These are phyloP conservation scores for Leptatherina wallacei DNA, from an alignment of 2,797 vertebrate species.

Conservation along the genomic window DNA sequence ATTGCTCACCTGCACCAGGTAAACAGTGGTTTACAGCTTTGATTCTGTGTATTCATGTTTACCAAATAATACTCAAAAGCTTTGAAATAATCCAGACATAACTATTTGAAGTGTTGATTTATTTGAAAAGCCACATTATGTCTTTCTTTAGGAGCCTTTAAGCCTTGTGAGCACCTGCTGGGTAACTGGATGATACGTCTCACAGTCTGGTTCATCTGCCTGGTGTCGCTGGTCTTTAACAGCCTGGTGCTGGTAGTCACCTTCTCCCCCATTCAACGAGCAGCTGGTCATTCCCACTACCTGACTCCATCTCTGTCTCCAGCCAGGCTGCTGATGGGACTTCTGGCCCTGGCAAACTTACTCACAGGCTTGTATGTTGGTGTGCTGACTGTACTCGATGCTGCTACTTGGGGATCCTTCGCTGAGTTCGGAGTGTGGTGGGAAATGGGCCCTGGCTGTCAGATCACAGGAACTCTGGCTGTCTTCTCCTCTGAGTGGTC, in stretches of 20 bases:
- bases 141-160: slow-evolving; percentile 90
- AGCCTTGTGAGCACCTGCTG: slow-evolving; percentile 95
- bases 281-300: slow-evolving; percentile 40
- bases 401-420: slow-evolving; percentile 94
- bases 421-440: slow-evolving; percentile 95
- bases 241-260: slow-evolving; percentile 90
- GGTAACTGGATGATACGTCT: slow-evolving; percentile 99
- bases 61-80: not conserved
- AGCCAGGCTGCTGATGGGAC: slow-evolving; percentile 89
- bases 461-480: slow-evolving; percentile 89
- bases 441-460: slow-evolving; percentile 94
- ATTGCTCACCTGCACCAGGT: slow-evolving; percentile 96
- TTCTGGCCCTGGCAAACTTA: slow-evolving; percentile 93
- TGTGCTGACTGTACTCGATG: slow-evolving; percentile 90
- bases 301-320: slow-evolving; percentile 76
- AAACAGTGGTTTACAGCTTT: slow-evolving; percentile 20
- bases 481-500: slow-evolving; percentile 95
- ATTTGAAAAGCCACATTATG: not conserved
- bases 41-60: not conserved
- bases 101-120: not conserved
- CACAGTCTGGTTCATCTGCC: slow-evolving; percentile 98
- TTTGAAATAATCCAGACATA: not conserved
- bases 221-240: slow-evolving; percentile 94
- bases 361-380: slow-evolving; percentile 92
- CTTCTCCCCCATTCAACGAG: slow-evolving; percentile 82